Evolutionary conservation across 2,797 vertebrate genomes (phyloP).

Genomic region (Bothrops alternatus): DNA sequence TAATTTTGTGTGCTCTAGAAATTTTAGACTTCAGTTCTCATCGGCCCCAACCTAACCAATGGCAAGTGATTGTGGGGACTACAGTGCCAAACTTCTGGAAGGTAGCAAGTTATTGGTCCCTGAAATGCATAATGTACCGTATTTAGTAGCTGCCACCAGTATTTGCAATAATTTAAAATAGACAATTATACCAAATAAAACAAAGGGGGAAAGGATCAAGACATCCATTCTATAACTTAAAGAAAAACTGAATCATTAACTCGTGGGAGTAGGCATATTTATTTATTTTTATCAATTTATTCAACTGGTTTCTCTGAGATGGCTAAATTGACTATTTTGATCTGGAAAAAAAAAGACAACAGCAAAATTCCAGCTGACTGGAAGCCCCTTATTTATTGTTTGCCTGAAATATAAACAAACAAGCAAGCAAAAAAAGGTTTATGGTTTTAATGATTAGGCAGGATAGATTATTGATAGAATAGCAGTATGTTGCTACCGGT

Average conservation of each 20-base stretch:
- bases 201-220: not conserved
- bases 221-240: not conserved
- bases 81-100: not conserved
- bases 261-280: not conserved
- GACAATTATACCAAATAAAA: not conserved
- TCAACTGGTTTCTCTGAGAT: not conserved
- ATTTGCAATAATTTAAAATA: not conserved
- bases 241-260: not conserved
- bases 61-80: not conserved
- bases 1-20: not conserved
- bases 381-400: too few species aligned
- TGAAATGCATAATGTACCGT: not conserved
- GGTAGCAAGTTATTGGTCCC: not conserved
- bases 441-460: too few species aligned
- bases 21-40: not conserved
- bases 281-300: not conserved
- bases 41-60: not conserved
- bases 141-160: not conserved
- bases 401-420: too few species aligned
- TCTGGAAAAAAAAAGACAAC: too few species aligned
- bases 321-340: not conserved
- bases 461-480: too few species aligned
- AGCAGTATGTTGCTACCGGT: too few species aligned
- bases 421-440: too few species aligned
- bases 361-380: too few species aligned